Evolutionary conservation across 2,888 invertebrate genomes (phyloP).

Genomic region (Brachyptera putata): DNA sequence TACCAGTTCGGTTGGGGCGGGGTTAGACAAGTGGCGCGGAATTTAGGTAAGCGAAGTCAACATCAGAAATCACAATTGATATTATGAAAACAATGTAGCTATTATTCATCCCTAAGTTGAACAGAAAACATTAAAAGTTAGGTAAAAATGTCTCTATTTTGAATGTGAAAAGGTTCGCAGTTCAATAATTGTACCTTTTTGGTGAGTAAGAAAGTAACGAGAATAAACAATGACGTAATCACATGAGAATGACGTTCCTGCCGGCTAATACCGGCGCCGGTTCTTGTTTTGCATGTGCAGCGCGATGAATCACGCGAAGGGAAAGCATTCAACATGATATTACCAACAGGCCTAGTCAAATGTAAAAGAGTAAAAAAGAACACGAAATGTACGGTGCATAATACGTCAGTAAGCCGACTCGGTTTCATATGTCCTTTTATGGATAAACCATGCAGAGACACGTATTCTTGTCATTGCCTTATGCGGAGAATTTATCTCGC

Average conservation of each 20-base stretch:
- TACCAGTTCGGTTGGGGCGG: slow-evolving; percentile 14
- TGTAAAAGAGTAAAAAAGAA: slow-evolving; percentile 4
- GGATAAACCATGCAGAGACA: slow-evolving; percentile 8
- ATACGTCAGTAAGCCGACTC: slow-evolving; percentile 8
- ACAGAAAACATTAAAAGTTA: no score
- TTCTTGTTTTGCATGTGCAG: background rate
- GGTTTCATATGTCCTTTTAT: slow-evolving; percentile 7
- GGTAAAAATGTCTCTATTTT: no score
- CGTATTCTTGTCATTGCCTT: slow-evolving; percentile 25
- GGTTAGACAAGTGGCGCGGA: slow-evolving; percentile 13
- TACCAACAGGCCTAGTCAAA: no score
- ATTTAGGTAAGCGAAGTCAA: no score
- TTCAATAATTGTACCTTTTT: no score
- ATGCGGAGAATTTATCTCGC: slow-evolving; percentile 17
- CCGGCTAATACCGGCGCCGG: slow-evolving; percentile 3
- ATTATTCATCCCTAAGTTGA: no score
- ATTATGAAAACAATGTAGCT: no score
- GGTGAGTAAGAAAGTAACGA: no score
- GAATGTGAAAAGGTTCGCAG: no score
- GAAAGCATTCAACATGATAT: slow-evolving; percentile 24
- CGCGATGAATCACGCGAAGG: slow-evolving; percentile 16
- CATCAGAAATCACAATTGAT: no score
- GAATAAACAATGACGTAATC: slow-evolving; percentile 5
- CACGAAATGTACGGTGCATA: slow-evolving; percentile 19
- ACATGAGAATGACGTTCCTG: background rate